Conservation (phyloP, 2,797 vertebrate species). For the Enteromius anoplus region DNA sequence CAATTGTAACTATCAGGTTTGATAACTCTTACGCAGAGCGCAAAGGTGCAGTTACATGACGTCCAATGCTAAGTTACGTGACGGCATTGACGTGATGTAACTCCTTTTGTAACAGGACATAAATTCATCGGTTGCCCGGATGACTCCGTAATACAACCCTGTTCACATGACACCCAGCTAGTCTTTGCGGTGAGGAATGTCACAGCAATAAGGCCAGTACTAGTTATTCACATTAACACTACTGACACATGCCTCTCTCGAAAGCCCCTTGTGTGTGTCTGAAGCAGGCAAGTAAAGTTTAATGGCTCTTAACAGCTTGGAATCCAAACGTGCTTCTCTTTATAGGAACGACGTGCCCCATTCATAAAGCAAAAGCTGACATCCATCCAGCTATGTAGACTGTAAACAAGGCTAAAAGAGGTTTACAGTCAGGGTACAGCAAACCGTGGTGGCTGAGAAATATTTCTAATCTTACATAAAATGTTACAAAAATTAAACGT, state of each 20-base stretch:
- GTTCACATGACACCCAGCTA: neutral
- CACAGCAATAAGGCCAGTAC: neutral
- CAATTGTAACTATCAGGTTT: neutral
- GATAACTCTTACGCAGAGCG: neutral
- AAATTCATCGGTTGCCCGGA: neutral
- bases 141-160: neutral
- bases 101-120: constrained; percentile 22
- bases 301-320: constrained; percentile 4
- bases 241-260: neutral
- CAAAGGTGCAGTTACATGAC: constrained; percentile 9
- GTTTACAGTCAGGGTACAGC: neutral
- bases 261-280: constrained; percentile 12
- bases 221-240: constrained; percentile 18
- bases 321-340: constrained; percentile 6
- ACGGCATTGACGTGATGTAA: neutral
- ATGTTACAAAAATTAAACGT: neutral
- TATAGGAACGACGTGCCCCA: neutral
- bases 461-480: neutral
- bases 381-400: constrained; percentile 3
- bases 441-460: neutral
- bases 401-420: constrained; percentile 9
- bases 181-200: constrained; percentile 11
- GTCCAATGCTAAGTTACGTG: neutral
- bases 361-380: neutral
- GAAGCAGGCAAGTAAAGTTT: constrained; percentile 21